Conservation (phyloP, 2,888 invertebrate genomes). For the Blastobasis adustella region DNA sequence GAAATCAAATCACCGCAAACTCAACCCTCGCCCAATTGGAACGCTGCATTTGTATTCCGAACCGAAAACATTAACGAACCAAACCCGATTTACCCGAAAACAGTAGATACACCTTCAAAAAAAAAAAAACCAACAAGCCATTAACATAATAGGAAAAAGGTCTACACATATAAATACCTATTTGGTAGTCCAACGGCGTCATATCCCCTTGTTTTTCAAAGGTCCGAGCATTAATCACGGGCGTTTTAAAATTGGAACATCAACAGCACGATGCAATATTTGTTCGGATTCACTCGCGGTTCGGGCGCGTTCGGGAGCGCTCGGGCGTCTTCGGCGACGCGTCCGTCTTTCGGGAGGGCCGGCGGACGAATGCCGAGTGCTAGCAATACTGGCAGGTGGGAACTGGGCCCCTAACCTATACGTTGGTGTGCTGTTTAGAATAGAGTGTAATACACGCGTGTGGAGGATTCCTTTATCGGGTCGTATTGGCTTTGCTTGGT, state of each 20-base stretch:
- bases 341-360: slow-evolving; percentile 34
- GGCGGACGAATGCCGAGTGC: slow-evolving; percentile 41
- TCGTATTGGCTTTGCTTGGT: too few relatives aligned
- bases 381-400: slow-evolving; percentile 24
- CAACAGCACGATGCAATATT: slow-evolving; percentile 21
- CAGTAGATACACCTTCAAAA: too few relatives aligned
- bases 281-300: slow-evolving; percentile 24
- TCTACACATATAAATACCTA: slow-evolving; percentile 34
- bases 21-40: too few relatives aligned
- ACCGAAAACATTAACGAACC: slow-evolving; percentile 30
- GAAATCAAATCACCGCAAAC: too few relatives aligned
- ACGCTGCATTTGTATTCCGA: slow-evolving; percentile 23
- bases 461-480: too few relatives aligned
- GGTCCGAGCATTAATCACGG: slow-evolving; percentile 48
- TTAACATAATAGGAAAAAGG: slow-evolving; percentile 37
- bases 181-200: slow-evolving; percentile 42
- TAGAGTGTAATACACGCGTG: too few relatives aligned
- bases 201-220: slow-evolving; percentile 29
- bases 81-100: slow-evolving; percentile 16
- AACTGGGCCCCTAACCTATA: too few relatives aligned
- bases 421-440: too few relatives aligned
- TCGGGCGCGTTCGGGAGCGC: slow-evolving; percentile 7
- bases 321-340: slow-evolving; percentile 13
- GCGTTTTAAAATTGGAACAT: slow-evolving; percentile 25
- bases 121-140: slow-evolving; percentile 14